Percentiles rank a stretch among this genome's conserved stretches.
Conservation (phyloP, 1,140 invertebrate genomes). For the Drosophila azteca region DNA sequence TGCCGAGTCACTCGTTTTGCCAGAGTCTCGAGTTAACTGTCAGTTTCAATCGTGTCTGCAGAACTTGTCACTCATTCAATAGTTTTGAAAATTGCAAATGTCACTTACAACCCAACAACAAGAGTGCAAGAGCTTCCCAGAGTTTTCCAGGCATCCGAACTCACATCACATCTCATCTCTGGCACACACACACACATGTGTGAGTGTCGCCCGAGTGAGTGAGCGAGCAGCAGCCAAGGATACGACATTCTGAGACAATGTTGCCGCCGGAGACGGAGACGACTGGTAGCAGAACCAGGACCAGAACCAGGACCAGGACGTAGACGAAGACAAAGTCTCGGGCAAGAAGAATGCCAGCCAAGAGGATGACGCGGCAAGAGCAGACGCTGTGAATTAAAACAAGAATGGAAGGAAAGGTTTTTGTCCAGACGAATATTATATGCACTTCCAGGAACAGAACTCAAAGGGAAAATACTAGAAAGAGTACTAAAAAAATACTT, state of each 20-base stretch:
- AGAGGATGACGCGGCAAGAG: conserved; percentile 70
- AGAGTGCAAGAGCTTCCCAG: conserved; percentile 24
- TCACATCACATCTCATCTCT: conserved; percentile 1
- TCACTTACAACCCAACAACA: conserved; percentile 77
- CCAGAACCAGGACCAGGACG: too few relatives aligned
- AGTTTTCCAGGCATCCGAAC: too few relatives aligned
- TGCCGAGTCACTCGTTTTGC: conserved; percentile 40
- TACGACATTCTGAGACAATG: conserved; percentile 69
- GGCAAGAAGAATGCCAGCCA: conserved; percentile 39
- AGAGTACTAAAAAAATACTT: too few relatives aligned
- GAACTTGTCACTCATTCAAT: conserved; percentile 83
- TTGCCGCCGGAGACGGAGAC: conserved; percentile 43
- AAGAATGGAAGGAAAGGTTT: not conserved
- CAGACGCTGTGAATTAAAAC: conserved; percentile 82
- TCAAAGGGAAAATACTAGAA: too few relatives aligned
- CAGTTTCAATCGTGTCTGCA: conserved; percentile 83
- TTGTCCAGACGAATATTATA: too few relatives aligned
- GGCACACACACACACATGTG: conserved; percentile 24
- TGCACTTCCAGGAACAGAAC: too few relatives aligned
- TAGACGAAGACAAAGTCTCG: conserved; percentile 46
- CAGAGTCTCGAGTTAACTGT: conserved; percentile 63
- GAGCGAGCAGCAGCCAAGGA: conserved; percentile 62
- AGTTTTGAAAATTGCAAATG: conserved; percentile 83
- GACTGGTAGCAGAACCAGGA: not conserved
- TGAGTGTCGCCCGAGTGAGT: conserved; percentile 7